Conservation (phyloP, 2,888 invertebrate species). For the Iphiclides podalirius region DNA sequence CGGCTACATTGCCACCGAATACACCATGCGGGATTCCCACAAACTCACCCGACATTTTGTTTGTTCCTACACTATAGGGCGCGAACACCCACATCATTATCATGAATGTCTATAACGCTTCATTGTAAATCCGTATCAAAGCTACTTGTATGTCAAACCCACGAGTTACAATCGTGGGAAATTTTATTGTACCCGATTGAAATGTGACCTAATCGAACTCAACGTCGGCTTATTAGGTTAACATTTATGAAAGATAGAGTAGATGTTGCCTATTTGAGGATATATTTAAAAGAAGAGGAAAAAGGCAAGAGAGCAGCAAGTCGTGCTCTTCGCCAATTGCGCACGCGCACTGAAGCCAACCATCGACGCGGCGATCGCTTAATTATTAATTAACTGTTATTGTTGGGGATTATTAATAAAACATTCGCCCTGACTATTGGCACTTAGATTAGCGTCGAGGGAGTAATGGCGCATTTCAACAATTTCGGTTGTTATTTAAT, state of each 20-base stretch:
- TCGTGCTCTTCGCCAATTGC: conserved; percentile 31
- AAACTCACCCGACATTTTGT: conserved; percentile 62
- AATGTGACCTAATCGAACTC: neutral
- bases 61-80: conserved; percentile 64
- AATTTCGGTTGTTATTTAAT: conserved; percentile 81
- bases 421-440: conserved; percentile 78
- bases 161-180: conserved; percentile 79
- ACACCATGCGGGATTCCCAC: conserved; percentile 76
- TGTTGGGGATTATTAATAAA: conserved; percentile 74
- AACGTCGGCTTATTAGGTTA: neutral
- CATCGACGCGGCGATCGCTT: conserved; percentile 59
- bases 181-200: neutral
- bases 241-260: neutral
- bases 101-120: conserved; percentile 66
- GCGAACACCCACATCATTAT: conserved; percentile 77
- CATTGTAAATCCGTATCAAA: conserved; percentile 75
- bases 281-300: neutral
- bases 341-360: conserved; percentile 54
- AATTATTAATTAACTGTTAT: conserved; percentile 77
- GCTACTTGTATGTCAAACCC: conserved; percentile 62
- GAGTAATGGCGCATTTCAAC: conserved; percentile 81
- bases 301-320: conserved; percentile 27
- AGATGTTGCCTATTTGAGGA: neutral
- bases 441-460: conserved; percentile 79
- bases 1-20: conserved; percentile 30